These are phyloP conservation scores for Calycopis cecrops DNA, from an alignment of 1,140 invertebrate genomes.

Conservation along the genomic window DNA sequence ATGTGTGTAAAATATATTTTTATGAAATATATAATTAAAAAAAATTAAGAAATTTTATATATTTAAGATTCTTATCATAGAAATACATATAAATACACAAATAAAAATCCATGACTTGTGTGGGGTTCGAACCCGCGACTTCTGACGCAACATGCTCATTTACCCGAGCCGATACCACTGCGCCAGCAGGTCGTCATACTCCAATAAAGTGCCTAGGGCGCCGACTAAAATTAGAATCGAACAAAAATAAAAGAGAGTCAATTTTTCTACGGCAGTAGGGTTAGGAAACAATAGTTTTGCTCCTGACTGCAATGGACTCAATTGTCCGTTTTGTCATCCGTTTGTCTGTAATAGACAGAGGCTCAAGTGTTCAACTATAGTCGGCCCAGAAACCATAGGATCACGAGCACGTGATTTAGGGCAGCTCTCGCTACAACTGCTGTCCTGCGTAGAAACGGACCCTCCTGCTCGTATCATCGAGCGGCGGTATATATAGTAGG, in stretches of 20 bases:
- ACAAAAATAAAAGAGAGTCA: conserved; percentile 29
- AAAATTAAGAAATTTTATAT: no score
- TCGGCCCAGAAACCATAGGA: conserved; percentile 8
- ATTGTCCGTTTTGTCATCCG: conserved; percentile 2
- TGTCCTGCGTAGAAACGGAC: conserved; percentile 33
- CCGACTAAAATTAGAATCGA: no score
- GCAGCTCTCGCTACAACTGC: conserved; percentile 20
- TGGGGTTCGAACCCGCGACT: no score
- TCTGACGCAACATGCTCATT: no score
- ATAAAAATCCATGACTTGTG: no score
- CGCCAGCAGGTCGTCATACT: no score
- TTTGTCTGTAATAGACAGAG: not conserved
- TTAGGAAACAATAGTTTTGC: conserved; percentile 21
- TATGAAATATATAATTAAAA: no score
- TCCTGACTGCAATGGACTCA: conserved; percentile 2
- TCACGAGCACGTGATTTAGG: conserved; percentile 16
- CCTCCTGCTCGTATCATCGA: not conserved
- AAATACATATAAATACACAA: no score
- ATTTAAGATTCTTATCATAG: no score
- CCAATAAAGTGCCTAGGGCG: no score
- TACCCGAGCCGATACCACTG: no score
- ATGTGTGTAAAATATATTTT: no score
- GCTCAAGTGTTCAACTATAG: conserved; percentile 8
- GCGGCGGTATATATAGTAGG: conserved; percentile 23
- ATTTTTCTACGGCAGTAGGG: conserved; percentile 31